A percentile compares a stretch with the other conserved stretches of the same genome.
phyloP scores from a whole-genome alignment of 2,797 vertebrate genomes.

The Enteromius mattozi region DNA sequence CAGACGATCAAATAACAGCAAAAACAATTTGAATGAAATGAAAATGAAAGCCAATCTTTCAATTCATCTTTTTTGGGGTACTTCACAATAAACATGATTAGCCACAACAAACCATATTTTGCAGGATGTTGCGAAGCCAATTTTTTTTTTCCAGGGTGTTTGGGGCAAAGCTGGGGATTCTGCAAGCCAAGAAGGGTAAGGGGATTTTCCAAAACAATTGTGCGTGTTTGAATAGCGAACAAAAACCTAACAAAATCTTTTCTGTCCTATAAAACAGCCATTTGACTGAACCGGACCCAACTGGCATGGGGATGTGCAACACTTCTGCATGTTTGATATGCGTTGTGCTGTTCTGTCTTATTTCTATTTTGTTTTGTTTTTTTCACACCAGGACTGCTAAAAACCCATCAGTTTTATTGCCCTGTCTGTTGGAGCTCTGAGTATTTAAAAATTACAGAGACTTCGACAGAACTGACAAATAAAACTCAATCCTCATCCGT shows the following conservation, averaged over 20 bases:
- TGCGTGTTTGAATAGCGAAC: conserved; percentile 10
- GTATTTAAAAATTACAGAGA: conserved; percentile 1
- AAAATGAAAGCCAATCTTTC: not conserved
- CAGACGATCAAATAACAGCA: not conserved
- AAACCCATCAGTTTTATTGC: conserved; percentile 7
- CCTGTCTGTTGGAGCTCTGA: not conserved
- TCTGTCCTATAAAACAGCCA: not conserved
- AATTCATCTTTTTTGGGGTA: not conserved
- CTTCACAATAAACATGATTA: not conserved
- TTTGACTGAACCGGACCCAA: not conserved
- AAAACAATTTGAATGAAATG: not conserved
- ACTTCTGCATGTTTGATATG: conserved; percentile 1
- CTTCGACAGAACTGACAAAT: conserved; percentile 26
- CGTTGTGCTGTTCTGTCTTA: not conserved
- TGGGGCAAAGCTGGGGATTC: conserved; percentile 15
- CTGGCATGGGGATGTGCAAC: not conserved
- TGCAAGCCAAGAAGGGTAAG: conserved; percentile 12
- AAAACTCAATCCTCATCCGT: conserved; percentile 21
- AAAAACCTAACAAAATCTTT: conserved; percentile 3
- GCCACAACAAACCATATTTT: not conserved
- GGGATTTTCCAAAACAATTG: conserved; percentile 20
- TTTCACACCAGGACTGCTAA: not conserved
- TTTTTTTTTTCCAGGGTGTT: conserved; percentile 10
- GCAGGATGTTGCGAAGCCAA: not conserved
- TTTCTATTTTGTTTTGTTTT: not conserved